Percentiles rank a stretch among this genome's conserved stretches.
phyloP scores from a whole-genome alignment of 2,888 invertebrate species.

The Caenorhabditis drosophilae region DNA sequence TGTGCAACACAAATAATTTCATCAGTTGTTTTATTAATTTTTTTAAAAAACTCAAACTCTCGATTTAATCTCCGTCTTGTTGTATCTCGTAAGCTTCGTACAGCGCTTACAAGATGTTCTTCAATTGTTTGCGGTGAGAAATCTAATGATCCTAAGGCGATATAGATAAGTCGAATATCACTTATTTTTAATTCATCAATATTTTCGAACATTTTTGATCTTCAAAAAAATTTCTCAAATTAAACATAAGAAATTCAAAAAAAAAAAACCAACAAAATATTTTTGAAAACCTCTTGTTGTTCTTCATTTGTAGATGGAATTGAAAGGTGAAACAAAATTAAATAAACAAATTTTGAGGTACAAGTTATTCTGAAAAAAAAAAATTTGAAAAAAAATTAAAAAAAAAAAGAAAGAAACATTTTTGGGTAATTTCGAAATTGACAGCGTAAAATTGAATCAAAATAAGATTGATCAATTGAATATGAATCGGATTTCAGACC shows the following conservation, averaged over 20 bases:
- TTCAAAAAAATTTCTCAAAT: background rate
- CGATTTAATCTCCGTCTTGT: too few relatives aligned
- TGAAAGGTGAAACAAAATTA: constrained; percentile 14
- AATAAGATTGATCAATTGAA: background rate
- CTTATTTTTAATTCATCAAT: background rate
- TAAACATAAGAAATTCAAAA: background rate
- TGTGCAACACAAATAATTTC: too few relatives aligned
- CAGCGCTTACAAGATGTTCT: too few relatives aligned
- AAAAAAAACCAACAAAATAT: too few relatives aligned
- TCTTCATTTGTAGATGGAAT: background rate
- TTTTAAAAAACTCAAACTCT: too few relatives aligned
- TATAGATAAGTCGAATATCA: background rate
- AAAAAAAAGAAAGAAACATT: constrained; percentile 5
- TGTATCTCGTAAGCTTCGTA: too few relatives aligned
- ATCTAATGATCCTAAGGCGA: too few relatives aligned
- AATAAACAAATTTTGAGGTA: constrained; percentile 12
- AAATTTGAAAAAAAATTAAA: background rate
- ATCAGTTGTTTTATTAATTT: too few relatives aligned
- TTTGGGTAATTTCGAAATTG: constrained; percentile 23
- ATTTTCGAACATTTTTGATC: background rate
- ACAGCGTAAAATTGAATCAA: constrained; percentile 21
- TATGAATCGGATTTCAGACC: constrained; percentile 6
- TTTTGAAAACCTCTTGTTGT: background rate
- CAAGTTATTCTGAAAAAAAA: constrained; percentile 10
- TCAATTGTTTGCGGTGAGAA: too few relatives aligned